Evolutionary conservation across 2,888 invertebrate species (phyloP), one percentile per base, ranked within the genome.

Genomic region (Rhingia campestris): DNA sequence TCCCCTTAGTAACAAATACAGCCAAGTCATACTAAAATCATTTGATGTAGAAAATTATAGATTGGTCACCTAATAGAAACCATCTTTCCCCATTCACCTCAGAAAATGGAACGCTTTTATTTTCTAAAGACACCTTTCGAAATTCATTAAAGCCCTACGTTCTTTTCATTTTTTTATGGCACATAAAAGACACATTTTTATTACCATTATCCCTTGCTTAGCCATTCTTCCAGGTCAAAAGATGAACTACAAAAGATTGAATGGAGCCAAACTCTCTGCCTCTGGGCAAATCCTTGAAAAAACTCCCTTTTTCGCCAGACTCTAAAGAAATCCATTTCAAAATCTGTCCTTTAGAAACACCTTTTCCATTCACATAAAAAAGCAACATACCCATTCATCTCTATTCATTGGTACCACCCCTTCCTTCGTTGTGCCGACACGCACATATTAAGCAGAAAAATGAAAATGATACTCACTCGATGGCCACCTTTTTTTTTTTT

Each of bases 381-480:
- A 47, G 58, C 49, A 22, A 6, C 12, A 54, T 22, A 74, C 45
- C 73, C 53, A 45, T 14, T 10, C 33, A 63, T 54, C 54, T 58
- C 56, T 49, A 74, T 74, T 74, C 74, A 74, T 37, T 45, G 45
- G 35, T 33, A 39, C 63, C 32, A 30, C 10, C 56, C 47, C 32
- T 33, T 3, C 3, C 10, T 30, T 6, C 7, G 3, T 49, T 6
- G 33, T 6, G 33, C 1, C 30, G 5, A 14, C 12, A 6, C 41
- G n/a, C 12, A 51, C 54, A 67, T 56, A 69, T 69, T 69, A 69
- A 22, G 22, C 22, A 22, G 22, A 69, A 39, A 54, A 56, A 47
- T 56, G 56, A 74, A 74, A 74, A 10, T 41, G 33, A 41, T 41
- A 53, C 47, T 39, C 41, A 41, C 35, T n/a, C 56, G 43, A 30